phyloP scores from a whole-genome alignment of 1,140 invertebrate genomes.

The Trichonephila inaurata region DNA sequence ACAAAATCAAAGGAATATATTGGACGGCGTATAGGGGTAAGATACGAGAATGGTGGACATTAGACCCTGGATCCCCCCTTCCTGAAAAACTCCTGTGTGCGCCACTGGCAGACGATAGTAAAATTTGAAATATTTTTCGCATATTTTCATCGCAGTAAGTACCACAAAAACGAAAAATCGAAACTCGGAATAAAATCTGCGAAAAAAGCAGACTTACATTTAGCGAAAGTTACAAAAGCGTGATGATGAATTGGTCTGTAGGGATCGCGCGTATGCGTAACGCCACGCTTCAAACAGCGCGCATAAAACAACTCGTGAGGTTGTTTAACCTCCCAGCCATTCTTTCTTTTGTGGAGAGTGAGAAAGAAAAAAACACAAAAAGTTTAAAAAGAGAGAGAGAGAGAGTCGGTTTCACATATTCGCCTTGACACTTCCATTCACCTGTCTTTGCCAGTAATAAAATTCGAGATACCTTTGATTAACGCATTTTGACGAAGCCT shows the following conservation, averaged over 20 bases:
- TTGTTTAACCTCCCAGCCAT: neutral
- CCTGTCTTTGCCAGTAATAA: neutral
- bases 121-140: too few relatives aligned
- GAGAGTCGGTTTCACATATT: neutral
- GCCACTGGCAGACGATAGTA: too few relatives aligned
- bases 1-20: too few relatives aligned
- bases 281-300: neutral
- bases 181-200: neutral
- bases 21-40: too few relatives aligned
- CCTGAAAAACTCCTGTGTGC: too few relatives aligned
- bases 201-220: neutral
- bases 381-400: too few relatives aligned
- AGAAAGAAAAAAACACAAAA: neutral
- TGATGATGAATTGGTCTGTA: neutral
- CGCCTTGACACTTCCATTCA: constrained; percentile 5
- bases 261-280: neutral
- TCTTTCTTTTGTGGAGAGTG: neutral
- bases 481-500: neutral
- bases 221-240: neutral
- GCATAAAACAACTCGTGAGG: neutral
- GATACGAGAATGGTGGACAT: too few relatives aligned
- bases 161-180: neutral
- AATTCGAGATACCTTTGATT: neutral
- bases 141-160: too few relatives aligned
- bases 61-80: too few relatives aligned